Evolutionary conservation across 2,797 vertebrate genomes (phyloP).

Genomic region (Pseudochirops cupreus): DNA sequence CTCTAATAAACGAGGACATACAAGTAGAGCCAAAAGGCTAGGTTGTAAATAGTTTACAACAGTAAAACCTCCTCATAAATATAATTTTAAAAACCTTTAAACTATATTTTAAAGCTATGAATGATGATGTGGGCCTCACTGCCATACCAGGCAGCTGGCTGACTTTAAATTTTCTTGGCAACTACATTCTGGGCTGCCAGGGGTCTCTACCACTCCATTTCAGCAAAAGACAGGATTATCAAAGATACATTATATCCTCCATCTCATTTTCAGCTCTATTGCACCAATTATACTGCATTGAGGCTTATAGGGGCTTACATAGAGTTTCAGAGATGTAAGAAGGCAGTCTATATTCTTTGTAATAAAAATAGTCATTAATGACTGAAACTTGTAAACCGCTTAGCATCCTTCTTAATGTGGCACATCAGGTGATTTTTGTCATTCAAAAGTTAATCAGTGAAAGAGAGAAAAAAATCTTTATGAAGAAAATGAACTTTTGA

Average conservation of each 20-base stretch:
- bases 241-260: constrained; percentile 83
- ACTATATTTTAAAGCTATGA: constrained; percentile 71
- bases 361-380: constrained; percentile 89
- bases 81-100: constrained; percentile 79
- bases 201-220: constrained; percentile 80
- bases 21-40: constrained; percentile 53
- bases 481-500: constrained; percentile 78
- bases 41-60: constrained; percentile 53
- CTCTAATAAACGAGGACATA: constrained; percentile 72
- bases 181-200: constrained; percentile 78
- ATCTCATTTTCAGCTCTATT: constrained; percentile 88
- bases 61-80: constrained; percentile 72
- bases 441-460: constrained; percentile 82
- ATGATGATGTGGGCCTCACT: constrained; percentile 61
- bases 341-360: constrained; percentile 84
- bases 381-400: constrained; percentile 85
- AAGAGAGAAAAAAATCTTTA: constrained; percentile 71
- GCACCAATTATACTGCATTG: constrained; percentile 86
- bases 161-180: constrained; percentile 80
- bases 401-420: constrained; percentile 82
- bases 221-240: constrained; percentile 84
- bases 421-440: constrained; percentile 77
- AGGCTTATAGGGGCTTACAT: constrained; percentile 86
- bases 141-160: constrained; percentile 72
- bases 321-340: constrained; percentile 84